Evolutionary conservation across 2,797 vertebrate genomes (phyloP).

Genomic region (Harpagifer antarcticus): DNA sequence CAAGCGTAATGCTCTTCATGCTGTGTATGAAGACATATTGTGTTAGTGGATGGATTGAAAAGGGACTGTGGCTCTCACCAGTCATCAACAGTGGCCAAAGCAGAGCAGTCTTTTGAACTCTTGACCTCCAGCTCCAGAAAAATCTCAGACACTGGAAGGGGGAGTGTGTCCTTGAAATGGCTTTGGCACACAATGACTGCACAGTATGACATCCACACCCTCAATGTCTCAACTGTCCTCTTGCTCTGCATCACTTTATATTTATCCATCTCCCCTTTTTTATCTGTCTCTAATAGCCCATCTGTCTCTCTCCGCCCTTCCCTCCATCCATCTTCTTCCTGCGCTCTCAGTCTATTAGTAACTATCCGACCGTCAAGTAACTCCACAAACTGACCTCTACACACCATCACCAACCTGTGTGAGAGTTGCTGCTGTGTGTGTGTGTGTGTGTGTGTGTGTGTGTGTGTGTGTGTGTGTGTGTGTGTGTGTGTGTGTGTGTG

Average conservation of each 20-base stretch:
- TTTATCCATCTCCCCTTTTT: slow-evolving; percentile 49
- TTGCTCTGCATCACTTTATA: slow-evolving; percentile 39
- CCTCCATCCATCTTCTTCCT: slow-evolving; percentile 31
- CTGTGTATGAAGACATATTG: slow-evolving; percentile 7
- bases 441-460: not conserved
- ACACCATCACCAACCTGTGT: slow-evolving; percentile 19
- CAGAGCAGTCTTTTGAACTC: slow-evolving; percentile 46
- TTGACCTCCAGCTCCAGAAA: slow-evolving; percentile 46
- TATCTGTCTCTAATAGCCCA: slow-evolving; percentile 40
- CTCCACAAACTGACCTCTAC: slow-evolving; percentile 47
- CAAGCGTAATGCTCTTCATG: not conserved
- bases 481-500: not conserved
- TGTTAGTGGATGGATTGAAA: not conserved
- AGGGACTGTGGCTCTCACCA: not conserved
- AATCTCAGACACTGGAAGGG: slow-evolving; percentile 32
- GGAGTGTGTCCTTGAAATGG: slow-evolving; percentile 55
- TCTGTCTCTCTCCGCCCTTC: slow-evolving; percentile 25
- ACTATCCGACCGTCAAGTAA: slow-evolving; percentile 29
- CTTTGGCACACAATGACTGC: slow-evolving; percentile 34
- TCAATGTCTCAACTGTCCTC: slow-evolving; percentile 38
- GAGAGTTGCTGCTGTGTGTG: not conserved
- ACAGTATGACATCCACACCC: slow-evolving; percentile 25
- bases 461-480: not conserved
- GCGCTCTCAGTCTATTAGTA: slow-evolving; percentile 20
- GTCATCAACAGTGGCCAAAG: slow-evolving; percentile 27